Evolutionary conservation across 2,888 invertebrate genomes (phyloP), one percentile per base, ranked within the genome.

Genomic region (Geotrupes spiniger): DNA sequence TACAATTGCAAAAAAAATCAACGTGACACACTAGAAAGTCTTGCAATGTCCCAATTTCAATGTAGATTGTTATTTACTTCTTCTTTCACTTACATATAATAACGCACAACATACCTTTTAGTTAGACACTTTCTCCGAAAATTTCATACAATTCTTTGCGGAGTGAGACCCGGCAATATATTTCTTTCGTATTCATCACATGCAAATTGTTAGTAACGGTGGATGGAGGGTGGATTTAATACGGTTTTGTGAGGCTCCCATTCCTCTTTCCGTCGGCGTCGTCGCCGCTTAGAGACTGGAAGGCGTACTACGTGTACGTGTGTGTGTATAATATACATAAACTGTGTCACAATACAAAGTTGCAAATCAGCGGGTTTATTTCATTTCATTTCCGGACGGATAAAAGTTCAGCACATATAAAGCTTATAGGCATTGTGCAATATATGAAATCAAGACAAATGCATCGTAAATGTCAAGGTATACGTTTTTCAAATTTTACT

Each of bases 171-270:
- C 45, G 41, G 33, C 51, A 52, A 51, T 46, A 51, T 51, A 54
- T 54, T 52, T 54, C 51, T 54, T 54, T 54, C 41, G 36, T 51
- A 54, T 54, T 54, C 51, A 54, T 54, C 54, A 52, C 54, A 49
- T 53, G 53, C 36, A 53, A 48, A 53, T 53, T 53, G 50, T 17
- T 31, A 33, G 33, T 21, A 16, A 31, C 33, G 42, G 10, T 31
- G 21, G 21, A 21, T 17, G 29, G 31, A 42, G 29, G 42, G 16
- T 21, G 33, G 42, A 17, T 42, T 42, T 42, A 42, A 42, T 42
- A 33, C 21, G 42, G 33, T 42, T 42, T 42, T 33, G n/a, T 21
- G 25, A 15, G 31, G 28, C 25, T 16, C 33, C 31, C 21, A 33
- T 42, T 31, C 29, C 33, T 16, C 21, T 17, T 8, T 21, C 14